Percentiles rank a stretch among this genome's conserved stretches.
Evolutionary conservation across 1,140 invertebrate species (phyloP).

Genomic region (Ceratina australensis): DNA sequence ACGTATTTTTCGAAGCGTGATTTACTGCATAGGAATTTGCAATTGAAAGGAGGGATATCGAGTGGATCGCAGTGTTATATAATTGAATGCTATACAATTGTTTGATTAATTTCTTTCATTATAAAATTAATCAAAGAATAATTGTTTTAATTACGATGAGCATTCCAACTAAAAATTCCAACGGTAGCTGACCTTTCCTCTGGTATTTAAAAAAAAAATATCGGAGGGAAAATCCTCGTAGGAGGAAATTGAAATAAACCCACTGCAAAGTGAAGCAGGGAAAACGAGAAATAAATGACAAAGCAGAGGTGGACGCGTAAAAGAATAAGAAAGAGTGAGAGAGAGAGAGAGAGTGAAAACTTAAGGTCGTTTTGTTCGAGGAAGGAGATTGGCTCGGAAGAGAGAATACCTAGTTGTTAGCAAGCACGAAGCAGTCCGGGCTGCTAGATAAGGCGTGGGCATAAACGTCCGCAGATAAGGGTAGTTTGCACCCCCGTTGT

Average conservation of each 20-base stretch:
- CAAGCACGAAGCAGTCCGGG: conserved; percentile 67
- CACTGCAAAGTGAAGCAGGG: conserved; percentile 2
- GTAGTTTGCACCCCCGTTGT: conserved; percentile 78
- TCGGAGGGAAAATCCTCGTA: no score
- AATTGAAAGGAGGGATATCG: conserved; percentile 2
- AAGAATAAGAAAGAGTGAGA: conserved; percentile 6
- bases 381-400: conserved; percentile 64
- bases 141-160: not conserved
- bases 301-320: not conserved
- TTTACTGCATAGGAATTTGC: not conserved
- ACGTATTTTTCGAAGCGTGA: not conserved
- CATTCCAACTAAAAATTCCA: not conserved
- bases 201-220: conserved; percentile 25
- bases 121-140: not conserved
- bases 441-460: conserved; percentile 75
- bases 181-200: not conserved
- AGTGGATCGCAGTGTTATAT: no score
- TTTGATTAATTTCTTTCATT: no score
- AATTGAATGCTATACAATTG: no score
- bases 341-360: conserved; percentile 26
- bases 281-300: conserved; percentile 34
- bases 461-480: conserved; percentile 78
- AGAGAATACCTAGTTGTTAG: conserved; percentile 69
- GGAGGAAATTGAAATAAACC: conserved; percentile 48
- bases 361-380: conserved; percentile 60